A percentile compares a stretch with the other conserved stretches of the same genome.
Evolutionary conservation across 2,797 vertebrate genomes (phyloP).

Genomic region (Syndactyla subalaris): DNA sequence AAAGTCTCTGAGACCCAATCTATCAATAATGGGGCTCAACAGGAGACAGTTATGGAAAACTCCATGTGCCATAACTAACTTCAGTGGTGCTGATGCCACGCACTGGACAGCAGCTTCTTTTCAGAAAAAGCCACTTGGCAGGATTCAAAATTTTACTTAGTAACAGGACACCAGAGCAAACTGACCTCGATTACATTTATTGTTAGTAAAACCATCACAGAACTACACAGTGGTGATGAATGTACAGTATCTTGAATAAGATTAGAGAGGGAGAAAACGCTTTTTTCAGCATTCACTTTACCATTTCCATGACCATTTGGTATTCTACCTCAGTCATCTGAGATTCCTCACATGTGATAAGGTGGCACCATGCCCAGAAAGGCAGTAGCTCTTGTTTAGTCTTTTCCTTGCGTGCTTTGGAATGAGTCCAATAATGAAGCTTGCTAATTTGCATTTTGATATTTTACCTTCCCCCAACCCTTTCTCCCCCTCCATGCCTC

Average conservation of each 20-base stretch:
- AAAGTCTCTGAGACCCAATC: background rate
- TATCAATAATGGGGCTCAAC: background rate
- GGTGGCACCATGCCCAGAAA: background rate
- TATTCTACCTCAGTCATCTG: background rate
- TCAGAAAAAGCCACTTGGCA: background rate
- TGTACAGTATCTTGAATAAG: background rate
- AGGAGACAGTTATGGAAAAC: background rate
- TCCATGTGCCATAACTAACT: background rate
- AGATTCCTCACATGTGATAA: background rate
- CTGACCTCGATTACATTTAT: background rate
- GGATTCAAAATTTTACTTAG: background rate
- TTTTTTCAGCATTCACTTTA: background rate
- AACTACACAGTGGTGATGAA: background rate
- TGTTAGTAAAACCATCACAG: background rate
- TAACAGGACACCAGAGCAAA: background rate
- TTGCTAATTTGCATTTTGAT: slow-evolving; percentile 51
- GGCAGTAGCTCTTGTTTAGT: background rate
- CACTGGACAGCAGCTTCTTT: background rate
- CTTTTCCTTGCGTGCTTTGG: slow-evolving; percentile 11
- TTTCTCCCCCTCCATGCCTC: background rate
- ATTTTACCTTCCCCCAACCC: background rate
- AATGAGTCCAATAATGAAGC: slow-evolving; percentile 5
- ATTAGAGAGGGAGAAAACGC: fast-evolving
- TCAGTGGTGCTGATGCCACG: background rate
- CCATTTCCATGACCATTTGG: background rate